Evolutionary conservation across 2,797 vertebrate genomes (phyloP), one percentile per base, ranked within the genome.

Genomic region (Anniella stebbinsi): DNA sequence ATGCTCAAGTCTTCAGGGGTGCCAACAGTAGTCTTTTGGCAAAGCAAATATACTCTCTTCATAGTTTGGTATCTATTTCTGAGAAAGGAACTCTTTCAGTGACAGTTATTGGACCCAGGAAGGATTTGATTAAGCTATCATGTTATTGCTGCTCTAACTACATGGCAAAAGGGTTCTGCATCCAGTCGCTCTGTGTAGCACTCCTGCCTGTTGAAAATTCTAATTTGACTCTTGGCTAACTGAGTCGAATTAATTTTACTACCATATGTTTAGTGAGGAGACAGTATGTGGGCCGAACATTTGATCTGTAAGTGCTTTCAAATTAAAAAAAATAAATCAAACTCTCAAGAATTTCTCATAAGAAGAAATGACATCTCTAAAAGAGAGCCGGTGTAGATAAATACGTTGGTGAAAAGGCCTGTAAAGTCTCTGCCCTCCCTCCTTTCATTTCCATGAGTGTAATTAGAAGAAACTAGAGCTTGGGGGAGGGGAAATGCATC

Each of bases 161-260:
- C 76, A 67, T n/a, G 28, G 38, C 93, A 85, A 92, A 76, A 38
- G 3, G 18, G 38, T 72, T 95, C 81, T 41, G 67, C 90, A 87
- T 94, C 57, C 81, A 86, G 72, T 91, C 91, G 36, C 89, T 92
- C 10, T 88, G 66, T 82, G 81, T 88, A 85, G 38, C 60, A 87
- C 25, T 95, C 82, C 83, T 80, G 69, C 7, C 54, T 91, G 30
- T 93, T 70, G 3, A 63, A 93, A 93, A 94, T 87, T 2, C 33
- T 88, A 80, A 95, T 96, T 95, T 95, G 93, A 91, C 90, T 90
- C 91, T 81, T 94, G 69, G 91, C 91, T 91, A 90, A 89, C 57
- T 51, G 70, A 48, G 87, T 38, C 88, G 77, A 48, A 94, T 92
- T 92, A 92, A 92, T 95, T 95, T 95, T 70, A 84, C 15, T 86